phyloP scores from a whole-genome alignment of 2,797 vertebrate genomes.

The Trachops cirrhosus region DNA sequence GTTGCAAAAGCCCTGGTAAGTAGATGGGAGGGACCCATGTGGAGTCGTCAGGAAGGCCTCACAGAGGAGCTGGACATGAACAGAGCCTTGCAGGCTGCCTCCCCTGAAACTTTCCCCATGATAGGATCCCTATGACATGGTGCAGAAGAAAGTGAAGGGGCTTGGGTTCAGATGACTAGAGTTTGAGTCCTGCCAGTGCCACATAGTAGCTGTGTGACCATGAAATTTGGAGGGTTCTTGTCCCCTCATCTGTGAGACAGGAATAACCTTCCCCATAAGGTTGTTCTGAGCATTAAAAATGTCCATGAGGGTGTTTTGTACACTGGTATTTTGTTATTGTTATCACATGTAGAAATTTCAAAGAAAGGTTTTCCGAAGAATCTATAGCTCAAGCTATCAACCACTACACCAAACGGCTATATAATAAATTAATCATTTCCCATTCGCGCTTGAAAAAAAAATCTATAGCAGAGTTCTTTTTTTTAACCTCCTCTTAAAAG shows the following conservation, averaged over 20 bases:
- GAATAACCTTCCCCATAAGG: not conserved
- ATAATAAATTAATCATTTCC: not conserved
- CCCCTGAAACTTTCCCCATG: not conserved
- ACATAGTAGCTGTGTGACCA: not conserved
- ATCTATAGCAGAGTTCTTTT: not conserved
- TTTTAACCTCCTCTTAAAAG: not conserved
- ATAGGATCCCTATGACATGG: not conserved
- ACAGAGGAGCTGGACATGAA: not conserved
- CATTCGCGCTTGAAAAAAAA: not conserved
- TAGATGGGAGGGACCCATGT: not conserved
- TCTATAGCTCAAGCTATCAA: not conserved
- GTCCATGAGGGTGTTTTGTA: not conserved
- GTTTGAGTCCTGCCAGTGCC: not conserved
- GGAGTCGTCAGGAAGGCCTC: not conserved
- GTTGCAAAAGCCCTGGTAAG: not conserved
- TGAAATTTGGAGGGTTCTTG: not conserved
- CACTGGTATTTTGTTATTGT: not conserved
- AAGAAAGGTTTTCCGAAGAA: constrained; percentile 18
- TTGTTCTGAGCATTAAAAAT: not conserved
- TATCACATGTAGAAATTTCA: not conserved
- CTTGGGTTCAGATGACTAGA: not conserved
- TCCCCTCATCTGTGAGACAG: not conserved
- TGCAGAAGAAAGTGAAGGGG: not conserved
- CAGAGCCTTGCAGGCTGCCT: not conserved
- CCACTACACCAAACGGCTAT: not conserved